Base-by-base conservation (phyloP, 2,888 invertebrate species). In the Drosophila macrospina region DNA sequence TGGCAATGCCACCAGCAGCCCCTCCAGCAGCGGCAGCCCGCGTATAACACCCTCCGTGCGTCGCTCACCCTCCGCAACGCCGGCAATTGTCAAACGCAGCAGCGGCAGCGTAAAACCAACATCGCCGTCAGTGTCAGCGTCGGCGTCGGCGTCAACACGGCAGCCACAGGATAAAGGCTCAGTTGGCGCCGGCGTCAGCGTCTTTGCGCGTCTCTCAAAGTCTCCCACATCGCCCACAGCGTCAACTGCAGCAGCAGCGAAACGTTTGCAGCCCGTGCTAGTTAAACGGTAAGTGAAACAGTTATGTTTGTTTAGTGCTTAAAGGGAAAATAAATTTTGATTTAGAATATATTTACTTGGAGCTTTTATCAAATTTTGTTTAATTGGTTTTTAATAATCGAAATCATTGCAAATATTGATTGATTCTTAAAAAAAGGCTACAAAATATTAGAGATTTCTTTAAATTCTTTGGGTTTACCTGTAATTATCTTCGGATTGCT, bases 151-250 rank as follows among this genome's bases (percentile, higher is more conserved):
- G 77, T 67, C 78, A 74, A 71, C 71, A 44, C 88, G 80, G 70
- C 86, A 83, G 89, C 90, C 89, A 88, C 78, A 81, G 86, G 89
- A 89, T 89, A 89, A 85, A 74, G 88, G 88, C 83, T 75, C 81
- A 52, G 72, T 75, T 78, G 80, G 74, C 74, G 72, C 50, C 48
- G 71, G 67, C 68, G 70, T 50, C 37, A 67, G 39, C 47, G 76
- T 74, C 30, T 74, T 77, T 63, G 36, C 68, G 52, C 74, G 78
- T 42, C 67, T 74, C 30, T 6, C 59, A 11, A 75, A 69, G 8
- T 59, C 66, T 2, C 63, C 76, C 42, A 72, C 74, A 34, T 73
- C 83, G 34, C 83, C 89, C 20, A 78, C 82, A 63, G 74, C 84
- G 34, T 72, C 82, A 55, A 28, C 78, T 15, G 55, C 84, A 32